Conservation (phyloP, 2,797 vertebrate genomes). For the Loriculus beryllinus region DNA sequence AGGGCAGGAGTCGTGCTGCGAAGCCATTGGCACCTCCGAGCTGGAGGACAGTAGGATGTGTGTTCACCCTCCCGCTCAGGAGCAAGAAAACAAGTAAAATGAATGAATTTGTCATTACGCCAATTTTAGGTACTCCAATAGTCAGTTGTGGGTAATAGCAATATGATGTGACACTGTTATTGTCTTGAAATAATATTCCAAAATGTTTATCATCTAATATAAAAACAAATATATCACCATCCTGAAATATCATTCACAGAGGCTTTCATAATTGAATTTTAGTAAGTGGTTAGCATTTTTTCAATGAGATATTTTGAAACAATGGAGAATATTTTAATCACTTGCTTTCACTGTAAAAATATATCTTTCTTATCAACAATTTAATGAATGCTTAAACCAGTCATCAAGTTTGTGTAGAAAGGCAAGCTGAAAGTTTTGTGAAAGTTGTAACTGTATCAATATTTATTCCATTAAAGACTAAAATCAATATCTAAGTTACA, state of each 20-base stretch:
- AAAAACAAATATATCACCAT: background rate
- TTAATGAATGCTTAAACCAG: background rate
- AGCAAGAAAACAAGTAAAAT: background rate
- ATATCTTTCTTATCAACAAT: background rate
- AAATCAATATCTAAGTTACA: constrained; percentile 16
- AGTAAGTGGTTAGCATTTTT: background rate
- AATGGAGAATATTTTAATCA: background rate
- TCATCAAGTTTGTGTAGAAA: background rate
- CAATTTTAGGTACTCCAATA: background rate
- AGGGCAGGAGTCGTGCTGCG: background rate
- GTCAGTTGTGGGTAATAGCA: background rate
- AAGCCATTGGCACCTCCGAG: fast-evolving
- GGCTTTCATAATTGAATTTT: background rate
- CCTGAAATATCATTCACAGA: background rate
- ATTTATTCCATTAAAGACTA: background rate
- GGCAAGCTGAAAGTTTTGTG: background rate
- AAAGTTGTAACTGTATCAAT: background rate
- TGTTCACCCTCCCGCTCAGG: background rate
- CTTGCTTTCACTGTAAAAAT: background rate
- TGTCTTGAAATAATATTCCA: background rate
- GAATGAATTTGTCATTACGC: background rate
- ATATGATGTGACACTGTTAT: background rate
- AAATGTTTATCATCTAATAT: background rate
- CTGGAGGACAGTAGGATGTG: background rate
- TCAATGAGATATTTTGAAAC: background rate